Conservation (phyloP, 2,797 vertebrate species). For the Girardinus metallicus region DNA sequence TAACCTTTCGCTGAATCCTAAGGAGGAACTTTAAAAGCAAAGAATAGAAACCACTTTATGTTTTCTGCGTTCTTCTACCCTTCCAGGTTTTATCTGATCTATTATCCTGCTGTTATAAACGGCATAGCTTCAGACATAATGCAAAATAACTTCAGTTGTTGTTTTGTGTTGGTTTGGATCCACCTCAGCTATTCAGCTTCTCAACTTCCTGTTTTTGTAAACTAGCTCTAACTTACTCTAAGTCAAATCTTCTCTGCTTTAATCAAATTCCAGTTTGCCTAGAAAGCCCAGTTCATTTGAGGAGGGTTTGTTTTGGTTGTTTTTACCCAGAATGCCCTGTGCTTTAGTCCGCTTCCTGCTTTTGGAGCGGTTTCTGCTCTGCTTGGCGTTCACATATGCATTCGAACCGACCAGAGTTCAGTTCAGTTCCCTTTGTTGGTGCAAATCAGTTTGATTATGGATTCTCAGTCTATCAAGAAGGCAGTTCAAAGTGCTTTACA, state of each 20-base stretch:
- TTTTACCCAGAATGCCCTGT: too few relatives aligned
- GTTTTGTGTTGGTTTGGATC: neutral
- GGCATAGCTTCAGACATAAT: neutral
- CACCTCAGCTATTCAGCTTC: neutral
- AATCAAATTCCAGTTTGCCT: too few relatives aligned
- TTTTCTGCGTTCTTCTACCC: conserved; percentile 8
- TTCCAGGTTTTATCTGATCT: neutral
- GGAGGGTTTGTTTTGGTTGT: too few relatives aligned
- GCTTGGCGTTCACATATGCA: too few relatives aligned
- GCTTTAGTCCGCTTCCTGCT: too few relatives aligned
- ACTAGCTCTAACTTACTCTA: neutral
- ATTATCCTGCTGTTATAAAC: neutral
- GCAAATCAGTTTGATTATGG: too few relatives aligned
- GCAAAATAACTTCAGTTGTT: neutral
- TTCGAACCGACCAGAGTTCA: too few relatives aligned
- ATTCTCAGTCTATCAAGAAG: too few relatives aligned
- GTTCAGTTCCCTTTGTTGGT: too few relatives aligned
- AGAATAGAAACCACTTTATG: conserved; percentile 10
- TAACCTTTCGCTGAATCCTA: conserved; percentile 44
- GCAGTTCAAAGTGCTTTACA: too few relatives aligned
- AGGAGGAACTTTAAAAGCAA: neutral
- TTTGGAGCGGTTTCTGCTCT: too few relatives aligned
- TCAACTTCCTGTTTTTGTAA: neutral
- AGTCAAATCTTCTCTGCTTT: neutral
- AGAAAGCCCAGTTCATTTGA: too few relatives aligned